Base-by-base conservation (phyloP, 2,797 vertebrate species). In the Halcyon smyrnensis region DNA sequence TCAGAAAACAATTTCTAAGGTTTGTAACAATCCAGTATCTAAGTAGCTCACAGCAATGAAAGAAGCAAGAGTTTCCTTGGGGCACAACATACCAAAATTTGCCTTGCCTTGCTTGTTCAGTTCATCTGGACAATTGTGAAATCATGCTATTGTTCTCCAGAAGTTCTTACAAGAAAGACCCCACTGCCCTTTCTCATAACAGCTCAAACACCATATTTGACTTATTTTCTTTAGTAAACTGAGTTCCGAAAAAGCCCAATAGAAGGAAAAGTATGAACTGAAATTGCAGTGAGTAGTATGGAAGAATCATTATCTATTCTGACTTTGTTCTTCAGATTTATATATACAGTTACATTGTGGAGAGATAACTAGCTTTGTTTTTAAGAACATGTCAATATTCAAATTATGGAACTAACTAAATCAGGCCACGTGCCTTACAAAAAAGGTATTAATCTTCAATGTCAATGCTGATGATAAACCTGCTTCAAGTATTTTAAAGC, bases 401-500 rank as follows among this genome's bases (percentile, higher is more conserved):
- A 95, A 87, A 87, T 91, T 93, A 97, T 69, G 73, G 71, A 96
- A 97, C 94, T 97, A 96, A 93, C 96, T 96, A 81, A 95, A 97
- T 96, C 90, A 97, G 93, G 89, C 95, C 93, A 97, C 86, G 88
- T 97, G 95, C 93, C 97, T 97, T 97, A 97, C 84, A 97, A 97
- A 97, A 96, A 96, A 84, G 88, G 83, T 95, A 92, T 95, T 97
- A 97, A 87, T 90, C 89, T 96, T 97, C 97, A 97, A 88, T 95
- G 96, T 97, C 94, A 97, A 93, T 90, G 95, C 91, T 97, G 95
- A 97, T 25, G 97, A 98, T 92, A 98, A 97, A 97, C 86, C 97
- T 95, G 97, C 95, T 97, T 97, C 96, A 98, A 98, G 97, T 95
- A 99, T 98, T 98, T 98, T 97, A 98, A 98, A 98, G 97, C 96